Evolutionary conservation across 1,140 invertebrate genomes (phyloP), one percentile per base, ranked within the genome.

Genomic region (Drosophila kanapiae): DNA sequence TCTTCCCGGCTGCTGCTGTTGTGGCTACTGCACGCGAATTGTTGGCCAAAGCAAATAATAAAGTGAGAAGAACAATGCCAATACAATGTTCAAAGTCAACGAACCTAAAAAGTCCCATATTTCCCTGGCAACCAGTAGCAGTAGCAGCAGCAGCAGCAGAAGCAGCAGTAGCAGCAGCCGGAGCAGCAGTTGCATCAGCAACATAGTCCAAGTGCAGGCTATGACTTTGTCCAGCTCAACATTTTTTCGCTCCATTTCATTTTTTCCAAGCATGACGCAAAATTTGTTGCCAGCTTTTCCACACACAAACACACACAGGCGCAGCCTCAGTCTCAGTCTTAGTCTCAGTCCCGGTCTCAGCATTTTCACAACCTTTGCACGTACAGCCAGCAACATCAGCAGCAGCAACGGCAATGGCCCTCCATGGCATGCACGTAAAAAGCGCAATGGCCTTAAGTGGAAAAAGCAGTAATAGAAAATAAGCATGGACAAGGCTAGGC

Each of bases 381-480:
- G 85, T 88, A 85, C 75, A 90, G 78, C 42, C 76, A 83, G 75
- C 60, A 63, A 35, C 80, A 47, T 29, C 78, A 76, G 14, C 80
- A 77, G 48, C 53, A 72, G 75, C 78, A 75, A 85, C 78, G 80
- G 85, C 86, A 88, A 90, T 90, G 84, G 85, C 86, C 85, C 85
- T 90, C 85, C 85, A 84, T 90, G 86, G 85, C 85, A 85, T 90
- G 85, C 85, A 90, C 85, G 85, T 90, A 90, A 90, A 90, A 90
- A 90, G 85, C 90, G 85, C 85, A 90, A 90, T 91, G 85, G 85
- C 85, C 85, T 90, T 90, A 90, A 90, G 85, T 91, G 85, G 85
- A 91, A 90, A 88, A 90, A 90, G 85, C 86, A 90, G 86, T 90
- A 90, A 90, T 90, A 90, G 85, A 90, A 90, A 90, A 90, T 90